Evolutionary conservation across 2,888 invertebrate genomes (phyloP), one percentile per base, ranked within the genome.

Genomic region (Gryllus longicercus): DNA sequence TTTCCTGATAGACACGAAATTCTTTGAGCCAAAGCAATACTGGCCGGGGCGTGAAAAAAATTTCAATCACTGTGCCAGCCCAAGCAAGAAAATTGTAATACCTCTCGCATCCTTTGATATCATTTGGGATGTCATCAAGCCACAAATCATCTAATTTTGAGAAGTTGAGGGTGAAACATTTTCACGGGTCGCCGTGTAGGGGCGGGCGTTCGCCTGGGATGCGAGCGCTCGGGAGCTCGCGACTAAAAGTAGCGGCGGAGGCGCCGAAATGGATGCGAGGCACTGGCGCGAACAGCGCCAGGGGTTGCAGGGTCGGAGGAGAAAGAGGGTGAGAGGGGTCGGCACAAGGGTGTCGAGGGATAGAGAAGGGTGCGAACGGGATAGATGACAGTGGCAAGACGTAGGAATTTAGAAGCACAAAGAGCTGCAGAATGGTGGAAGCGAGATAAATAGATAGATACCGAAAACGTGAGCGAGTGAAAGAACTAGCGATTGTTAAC

Each of bases 21-120:
- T 14, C 63, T 63, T 63, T 63, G 63, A 63, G n/a, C 16, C 63
- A 63, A 63, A 63, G 63, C 63, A 63, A 63, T 63, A 63, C 75
- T 25, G 75, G 14, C 23, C 49, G 76, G 74, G 50, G 74, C 75
- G 63, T 78, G 63, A 81, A 82, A 81, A 82, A 82, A 82, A 82
- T 83, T 82, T 81, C 83, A 83, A 83, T 83, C 83, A 82, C 80
- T 74, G 79, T 74, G 83, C 82, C 79, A 82, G 82, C 81, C 82
- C 80, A 79, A 82, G 83, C 83, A 80, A 82, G 81, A 83, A 83
- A 82, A 82, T 83, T 83, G 82, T 82, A 82, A 83, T 83, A 82
- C 82, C 82, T 83, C 79, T 79, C 79, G 81, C 81, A 81, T 82
- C 83, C 81, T 81, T 82, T 82, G 83, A 83, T 83, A 83, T 81